These are phyloP conservation scores for Pangasius macronema DNA, from an alignment of 2,797 vertebrate genomes.

Conservation along the genomic window DNA sequence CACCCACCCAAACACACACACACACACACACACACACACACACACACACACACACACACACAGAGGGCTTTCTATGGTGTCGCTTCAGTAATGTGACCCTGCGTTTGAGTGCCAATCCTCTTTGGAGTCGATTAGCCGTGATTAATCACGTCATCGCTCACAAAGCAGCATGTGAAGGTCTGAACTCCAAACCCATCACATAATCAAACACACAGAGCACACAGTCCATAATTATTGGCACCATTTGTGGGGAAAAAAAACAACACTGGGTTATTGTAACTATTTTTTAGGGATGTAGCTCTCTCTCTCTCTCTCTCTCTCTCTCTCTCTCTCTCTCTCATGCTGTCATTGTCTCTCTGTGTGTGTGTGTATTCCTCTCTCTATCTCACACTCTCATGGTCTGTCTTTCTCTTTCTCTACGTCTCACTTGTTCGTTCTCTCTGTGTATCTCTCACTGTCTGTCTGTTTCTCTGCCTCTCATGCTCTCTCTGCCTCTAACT, in stretches of 20 bases:
- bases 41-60: conserved; percentile 9
- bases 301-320: neutral
- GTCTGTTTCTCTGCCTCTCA: neutral
- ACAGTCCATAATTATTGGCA: neutral
- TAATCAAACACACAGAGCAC: neutral
- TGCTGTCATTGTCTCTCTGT: too few relatives aligned
- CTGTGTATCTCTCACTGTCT: conserved; percentile 23
- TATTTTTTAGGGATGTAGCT: neutral
- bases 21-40: neutral
- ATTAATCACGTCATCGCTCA: neutral
- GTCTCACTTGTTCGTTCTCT: neutral
- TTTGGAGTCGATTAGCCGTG: conserved; percentile 44
- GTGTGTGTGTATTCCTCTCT: too few relatives aligned
- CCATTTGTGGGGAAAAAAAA: neutral
- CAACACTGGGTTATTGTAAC: too few relatives aligned
- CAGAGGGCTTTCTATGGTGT: conserved; percentile 16
- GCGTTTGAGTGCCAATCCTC: conserved; percentile 56
- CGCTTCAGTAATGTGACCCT: conserved; percentile 53
- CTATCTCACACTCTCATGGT: too few relatives aligned
- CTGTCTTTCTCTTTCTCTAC: too few relatives aligned
- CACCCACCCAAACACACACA: neutral
- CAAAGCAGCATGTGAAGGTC: neutral
- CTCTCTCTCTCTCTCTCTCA: too few relatives aligned
- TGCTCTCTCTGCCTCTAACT: too few relatives aligned
- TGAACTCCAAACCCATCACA: neutral